Base-by-base conservation (phyloP, 2,113 vertebrate genomes). In the Petrocephalus microphthalmus region DNA sequence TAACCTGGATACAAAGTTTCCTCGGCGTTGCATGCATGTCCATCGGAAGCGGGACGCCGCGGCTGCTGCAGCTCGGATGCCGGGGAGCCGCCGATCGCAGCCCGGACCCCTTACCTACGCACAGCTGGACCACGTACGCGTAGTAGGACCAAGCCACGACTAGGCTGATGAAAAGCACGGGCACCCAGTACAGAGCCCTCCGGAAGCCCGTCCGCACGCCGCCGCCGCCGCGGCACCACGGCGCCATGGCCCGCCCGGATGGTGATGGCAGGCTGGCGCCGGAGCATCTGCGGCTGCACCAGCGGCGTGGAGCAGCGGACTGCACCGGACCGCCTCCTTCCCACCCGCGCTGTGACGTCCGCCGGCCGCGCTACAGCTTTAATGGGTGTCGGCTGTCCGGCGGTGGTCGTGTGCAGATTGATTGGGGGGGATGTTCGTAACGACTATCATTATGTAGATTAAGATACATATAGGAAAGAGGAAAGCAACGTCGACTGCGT, bases 71-170 rank as follows among this genome's bases (percentile, higher is more conserved):
- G 60, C 25, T 29, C 60, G 3, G 60, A 67, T 3, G 22, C 78
- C 37, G 78, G 37, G 33, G 19, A 47, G 19, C 42, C 20, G 7
- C 45, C 15, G n/a, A 29, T 29, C 52, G 13, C 29, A 20, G n/a
- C 22, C 15, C 53, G 19, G 19, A 29, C 10, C 22, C 90, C 95
- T 95, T 93, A 96, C 95, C 92, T 71, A 96, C 89, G 93, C 95
- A 96, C 88, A 96, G 94, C 93, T 96, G 95, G 88, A 93, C 67
- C 84, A 95, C 95, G 91, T 95, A 96, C 89, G 96, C 95, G 90
- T 95, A 96, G 94, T 96, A 96, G 93, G 95, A 96, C 96, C 96
- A 96, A 91, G 94, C 93, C 53, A 96, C 94, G 90, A 96, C 94
- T 67, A 94, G 92, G 91, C 89, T 89, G 94, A 96, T 96, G 93